Conservation (phyloP, 2,797 vertebrate genomes). For the Cyprinodon diabolis region DNA sequence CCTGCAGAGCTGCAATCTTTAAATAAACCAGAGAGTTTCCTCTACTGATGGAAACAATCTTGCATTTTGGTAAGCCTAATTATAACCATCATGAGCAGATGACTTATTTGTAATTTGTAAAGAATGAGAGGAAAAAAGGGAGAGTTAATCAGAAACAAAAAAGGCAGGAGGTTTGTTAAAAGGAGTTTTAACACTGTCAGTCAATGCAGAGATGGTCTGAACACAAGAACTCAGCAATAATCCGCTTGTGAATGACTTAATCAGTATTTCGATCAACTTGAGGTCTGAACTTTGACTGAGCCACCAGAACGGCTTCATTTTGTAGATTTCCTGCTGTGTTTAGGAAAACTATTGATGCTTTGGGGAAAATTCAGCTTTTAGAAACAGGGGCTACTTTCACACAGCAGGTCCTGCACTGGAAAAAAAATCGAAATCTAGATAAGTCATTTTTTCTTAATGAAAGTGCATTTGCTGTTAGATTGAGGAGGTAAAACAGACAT, state of each 20-base stretch:
- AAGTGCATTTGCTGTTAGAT: no score
- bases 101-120: no score
- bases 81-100: neutral
- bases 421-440: no score
- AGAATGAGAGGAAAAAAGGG: neutral
- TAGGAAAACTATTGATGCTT: neutral
- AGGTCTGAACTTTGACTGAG: neutral
- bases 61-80: constrained; percentile 1
- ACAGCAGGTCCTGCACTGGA: no score
- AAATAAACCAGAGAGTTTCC: neutral
- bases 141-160: neutral
- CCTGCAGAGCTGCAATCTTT: neutral
- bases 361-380: no score
- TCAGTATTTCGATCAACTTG: neutral
- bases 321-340: neutral
- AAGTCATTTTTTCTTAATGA: no score
- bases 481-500: no score
- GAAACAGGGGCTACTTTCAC: no score
- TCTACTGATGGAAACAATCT: constrained; percentile 17
- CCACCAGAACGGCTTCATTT: neutral
- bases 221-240: neutral
- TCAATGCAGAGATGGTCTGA: neutral
- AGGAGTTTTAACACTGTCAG: no score
- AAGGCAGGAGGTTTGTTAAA: neutral
- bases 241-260: neutral